phyloP scores from a whole-genome alignment of 2,797 vertebrate genomes.

The Sebastolobus altivelis region DNA sequence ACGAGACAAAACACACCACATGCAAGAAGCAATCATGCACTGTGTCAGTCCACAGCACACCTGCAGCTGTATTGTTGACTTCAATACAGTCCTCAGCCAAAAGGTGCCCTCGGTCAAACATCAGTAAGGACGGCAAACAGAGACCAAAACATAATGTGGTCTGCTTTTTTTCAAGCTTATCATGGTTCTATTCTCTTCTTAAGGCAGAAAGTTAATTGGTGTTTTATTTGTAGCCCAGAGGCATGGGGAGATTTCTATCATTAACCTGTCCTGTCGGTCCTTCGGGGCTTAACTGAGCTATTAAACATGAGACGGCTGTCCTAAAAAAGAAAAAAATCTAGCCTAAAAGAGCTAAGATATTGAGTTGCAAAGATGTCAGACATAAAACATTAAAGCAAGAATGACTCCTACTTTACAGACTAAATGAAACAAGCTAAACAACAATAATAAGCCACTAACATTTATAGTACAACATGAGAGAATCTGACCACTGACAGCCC shows the following conservation, averaged over 20 bases:
- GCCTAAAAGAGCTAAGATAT: conserved; percentile 45
- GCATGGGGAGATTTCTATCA: conserved; percentile 52
- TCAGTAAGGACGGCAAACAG: conserved; percentile 28
- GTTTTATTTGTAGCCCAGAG: conserved; percentile 63
- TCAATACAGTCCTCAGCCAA: conserved; percentile 48
- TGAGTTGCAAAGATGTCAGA: conserved; percentile 48
- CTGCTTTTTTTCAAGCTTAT: conserved; percentile 39
- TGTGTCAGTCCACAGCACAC: conserved; percentile 60
- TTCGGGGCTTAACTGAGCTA: conserved; percentile 45
- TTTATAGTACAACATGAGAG: conserved; percentile 12
- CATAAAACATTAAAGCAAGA: conserved; percentile 32
- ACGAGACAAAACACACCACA: conserved; percentile 43
- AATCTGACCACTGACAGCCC: conserved; percentile 45
- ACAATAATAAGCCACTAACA: conserved; percentile 20
- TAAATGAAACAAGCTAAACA: conserved; percentile 19
- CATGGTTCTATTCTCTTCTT: conserved; percentile 38
- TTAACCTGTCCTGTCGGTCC: conserved; percentile 64
- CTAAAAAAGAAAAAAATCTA: conserved; percentile 34
- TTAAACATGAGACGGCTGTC: conserved; percentile 60
- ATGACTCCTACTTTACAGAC: conserved; percentile 18
- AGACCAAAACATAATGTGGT: conserved; percentile 31
- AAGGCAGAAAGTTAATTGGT: conserved; percentile 50
- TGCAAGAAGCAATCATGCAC: conserved; percentile 41
- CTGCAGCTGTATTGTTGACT: conserved; percentile 68
- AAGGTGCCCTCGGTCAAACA: conserved; percentile 48